Evolutionary conservation across 2,797 vertebrate species (phyloP), one percentile per base, ranked within the genome.

Genomic region (Acrocephalus scirpaceus): DNA sequence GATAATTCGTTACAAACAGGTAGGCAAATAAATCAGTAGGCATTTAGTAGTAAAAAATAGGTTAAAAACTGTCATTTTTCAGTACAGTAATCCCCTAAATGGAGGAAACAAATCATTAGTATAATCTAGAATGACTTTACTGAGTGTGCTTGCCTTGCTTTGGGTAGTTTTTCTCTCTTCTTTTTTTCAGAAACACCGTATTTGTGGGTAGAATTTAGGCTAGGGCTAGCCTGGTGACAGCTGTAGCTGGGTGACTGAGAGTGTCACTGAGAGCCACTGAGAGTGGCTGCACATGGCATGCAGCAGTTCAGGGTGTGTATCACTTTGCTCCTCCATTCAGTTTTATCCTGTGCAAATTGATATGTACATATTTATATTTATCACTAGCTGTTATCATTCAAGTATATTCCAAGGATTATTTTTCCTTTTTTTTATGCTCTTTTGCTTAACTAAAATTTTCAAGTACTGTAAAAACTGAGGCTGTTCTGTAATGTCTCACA

Each of bases 281-380:
- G 5, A 3, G 40, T 15, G 50, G 21, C 76, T 36, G 30, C 47
- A 7, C 1, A 0, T 4, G 6, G 48, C 2, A 0, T 72, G 61
- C 44, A 72, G 84, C 47, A 48, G 36, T 57, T 91, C 36, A 73
- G 56, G 34, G 14, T 60, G 13, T 76, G 15, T 21, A n/a, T 64
- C 79, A 16, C 40, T 87, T 78, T 71, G 44, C 40, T 94, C 17
- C 44, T 91, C n/a, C 60, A 34, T 60, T 81, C 62, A 47, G 30
- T 74, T 92, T 80, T 66, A 54, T 57, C 27, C 45, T 58, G 18
- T 77, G n/a, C 20, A 74, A 82, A 65, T 48, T 30, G 16, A 32
- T 61, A 36, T 5, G 48, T 45, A 17, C 5, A 7, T 50, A 42
- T 67, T 40, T 50, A 27, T 15, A 22, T 65, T 54, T 34, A 32